A percentile compares a stretch with the other conserved stretches of the same genome.
These are phyloP conservation scores for Ceratosolen fusciceps DNA, from an alignment of 1,140 invertebrate species.

Conservation along the genomic window DNA sequence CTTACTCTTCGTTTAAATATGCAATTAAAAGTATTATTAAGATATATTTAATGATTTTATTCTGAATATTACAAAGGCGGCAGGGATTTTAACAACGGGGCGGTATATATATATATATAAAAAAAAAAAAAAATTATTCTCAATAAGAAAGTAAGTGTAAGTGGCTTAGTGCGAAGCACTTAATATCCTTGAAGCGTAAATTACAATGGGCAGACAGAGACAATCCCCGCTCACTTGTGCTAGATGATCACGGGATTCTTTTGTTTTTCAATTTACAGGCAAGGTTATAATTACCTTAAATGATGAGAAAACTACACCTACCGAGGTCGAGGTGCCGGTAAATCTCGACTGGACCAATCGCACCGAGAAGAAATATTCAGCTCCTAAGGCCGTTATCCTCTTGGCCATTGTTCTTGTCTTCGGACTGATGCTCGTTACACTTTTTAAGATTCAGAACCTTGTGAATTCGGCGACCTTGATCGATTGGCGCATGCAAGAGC, in stretches of 20 bases:
- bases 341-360: conserved; percentile 46
- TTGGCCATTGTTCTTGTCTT: conserved; percentile 33
- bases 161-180: background rate
- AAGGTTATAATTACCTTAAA: conserved; percentile 51
- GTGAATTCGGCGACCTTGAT: conserved; percentile 45
- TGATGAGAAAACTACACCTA: conserved; percentile 45
- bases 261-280: conserved; percentile 43
- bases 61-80: no score
- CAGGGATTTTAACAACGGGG: no score
- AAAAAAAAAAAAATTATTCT: no score
- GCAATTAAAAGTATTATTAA: no score
- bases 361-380: conserved; percentile 25
- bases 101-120: no score
- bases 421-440: conserved; percentile 38
- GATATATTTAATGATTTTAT: no score
- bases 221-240: conserved; percentile 17
- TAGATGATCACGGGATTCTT: conserved; percentile 44
- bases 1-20: no score
- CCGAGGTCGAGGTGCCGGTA: conserved; percentile 49
- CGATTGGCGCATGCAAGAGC: conserved; percentile 45
- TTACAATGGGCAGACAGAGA: conserved; percentile 3
- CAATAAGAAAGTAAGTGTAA: background rate
- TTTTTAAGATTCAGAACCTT: conserved; percentile 47
- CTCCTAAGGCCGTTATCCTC: conserved; percentile 30
- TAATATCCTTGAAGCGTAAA: conserved; percentile 19